Percentiles rank a stretch among this genome's conserved stretches.
Evolutionary conservation across 53 echinoderm and acorn worm species (phyloP).

Genomic region (Zoroaster sp.): DNA sequence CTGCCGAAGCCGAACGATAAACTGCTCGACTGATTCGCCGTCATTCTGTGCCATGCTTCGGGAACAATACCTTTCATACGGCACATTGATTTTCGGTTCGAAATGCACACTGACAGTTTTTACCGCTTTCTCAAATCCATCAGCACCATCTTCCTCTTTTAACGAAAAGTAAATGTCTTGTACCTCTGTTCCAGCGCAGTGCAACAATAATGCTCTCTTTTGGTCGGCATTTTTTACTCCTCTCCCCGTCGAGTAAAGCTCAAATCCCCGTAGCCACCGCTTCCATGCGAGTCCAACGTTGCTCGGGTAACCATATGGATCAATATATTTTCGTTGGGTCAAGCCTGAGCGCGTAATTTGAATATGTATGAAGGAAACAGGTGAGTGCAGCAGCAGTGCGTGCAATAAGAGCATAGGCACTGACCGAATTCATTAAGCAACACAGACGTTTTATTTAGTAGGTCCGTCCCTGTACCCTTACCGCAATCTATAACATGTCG

Average conservation of each 20-base stretch:
- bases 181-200: slow-evolving; percentile 58
- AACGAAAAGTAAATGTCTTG: slow-evolving; percentile 50
- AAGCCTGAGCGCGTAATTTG: too few species aligned
- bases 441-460: too few species aligned
- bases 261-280: slow-evolving; percentile 37
- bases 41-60: slow-evolving; percentile 37
- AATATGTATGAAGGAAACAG: too few species aligned
- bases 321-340: neutral
- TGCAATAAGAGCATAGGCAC: too few species aligned
- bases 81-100: slow-evolving; percentile 46
- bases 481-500: too few species aligned
- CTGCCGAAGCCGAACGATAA: slow-evolving; percentile 53
- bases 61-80: slow-evolving; percentile 44
- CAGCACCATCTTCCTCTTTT: slow-evolving; percentile 12
- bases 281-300: slow-evolving; percentile 45
- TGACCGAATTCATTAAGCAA: too few species aligned
- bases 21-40: slow-evolving; percentile 41
- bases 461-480: too few species aligned
- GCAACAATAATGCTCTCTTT: slow-evolving; percentile 43
- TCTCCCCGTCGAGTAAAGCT: slow-evolving; percentile 37
- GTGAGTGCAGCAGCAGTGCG: too few species aligned
- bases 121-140: slow-evolving; percentile 3
- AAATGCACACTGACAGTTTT: slow-evolving; percentile 49
- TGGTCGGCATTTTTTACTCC: slow-evolving; percentile 30
- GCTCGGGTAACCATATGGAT: neutral